These are phyloP conservation scores for Hirudo medicinalis DNA, from an alignment of 1,140 invertebrate genomes.

Conservation along the genomic window DNA sequence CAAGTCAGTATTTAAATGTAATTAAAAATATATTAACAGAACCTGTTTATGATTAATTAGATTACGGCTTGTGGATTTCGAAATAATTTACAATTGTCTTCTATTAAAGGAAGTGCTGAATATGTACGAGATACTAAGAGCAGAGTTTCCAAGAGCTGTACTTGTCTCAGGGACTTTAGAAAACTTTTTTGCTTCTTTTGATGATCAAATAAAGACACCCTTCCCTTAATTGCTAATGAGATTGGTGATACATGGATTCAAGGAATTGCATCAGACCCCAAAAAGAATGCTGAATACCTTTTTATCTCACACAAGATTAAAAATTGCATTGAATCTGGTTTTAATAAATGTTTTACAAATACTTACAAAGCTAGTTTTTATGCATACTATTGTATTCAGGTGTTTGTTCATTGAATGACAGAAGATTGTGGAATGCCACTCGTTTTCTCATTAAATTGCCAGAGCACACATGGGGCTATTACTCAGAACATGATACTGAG, in stretches of 20 bases:
- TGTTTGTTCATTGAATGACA: conserved; percentile 25
- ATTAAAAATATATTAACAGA: not conserved
- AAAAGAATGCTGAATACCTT: conserved; percentile 29
- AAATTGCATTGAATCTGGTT: conserved; percentile 25
- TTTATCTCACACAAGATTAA: conserved; percentile 27
- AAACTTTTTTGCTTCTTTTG: conserved; percentile 28
- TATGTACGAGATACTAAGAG: conserved; percentile 30
- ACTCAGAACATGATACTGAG: conserved; percentile 4
- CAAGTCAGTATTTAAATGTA: conserved; percentile 21
- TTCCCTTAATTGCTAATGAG: conserved; percentile 29
- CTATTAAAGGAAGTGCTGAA: conserved; percentile 29
- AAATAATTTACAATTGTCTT: no score
- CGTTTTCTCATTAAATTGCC: conserved; percentile 30
- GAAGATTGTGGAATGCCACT: conserved; percentile 29
- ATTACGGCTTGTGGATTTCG: no score
- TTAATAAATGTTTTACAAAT: not conserved
- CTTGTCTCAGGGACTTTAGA: conserved; percentile 31
- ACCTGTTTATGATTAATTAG: not conserved
- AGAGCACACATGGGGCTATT: conserved; percentile 34
- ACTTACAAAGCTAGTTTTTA: not conserved
- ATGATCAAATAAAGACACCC: conserved; percentile 21
- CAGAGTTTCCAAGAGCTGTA: conserved; percentile 31
- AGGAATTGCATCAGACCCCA: conserved; percentile 33
- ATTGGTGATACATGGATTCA: conserved; percentile 39
- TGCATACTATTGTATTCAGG: conserved; percentile 20